Percentiles rank a stretch among this genome's conserved stretches.
Evolutionary conservation across 2,113 vertebrate species (phyloP).

Genomic region (Alectura lathami): DNA sequence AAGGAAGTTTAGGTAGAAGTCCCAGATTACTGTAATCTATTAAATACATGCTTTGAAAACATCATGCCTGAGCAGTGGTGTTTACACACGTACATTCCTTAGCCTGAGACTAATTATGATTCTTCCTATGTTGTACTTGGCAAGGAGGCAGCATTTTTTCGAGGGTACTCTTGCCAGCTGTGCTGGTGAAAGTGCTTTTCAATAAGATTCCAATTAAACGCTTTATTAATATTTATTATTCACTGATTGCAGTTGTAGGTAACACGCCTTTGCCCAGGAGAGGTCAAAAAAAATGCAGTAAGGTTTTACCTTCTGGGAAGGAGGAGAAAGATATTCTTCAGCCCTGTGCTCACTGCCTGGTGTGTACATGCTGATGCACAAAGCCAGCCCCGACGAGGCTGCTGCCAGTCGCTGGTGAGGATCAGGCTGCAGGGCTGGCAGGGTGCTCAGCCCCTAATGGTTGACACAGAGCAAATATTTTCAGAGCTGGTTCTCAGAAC

Average conservation of each 20-base stretch:
- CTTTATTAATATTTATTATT: conserved; percentile 59
- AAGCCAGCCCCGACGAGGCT: too few relatives aligned
- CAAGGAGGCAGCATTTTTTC: conserved; percentile 17
- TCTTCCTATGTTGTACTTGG: conserved; percentile 30
- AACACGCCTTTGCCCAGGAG: background rate
- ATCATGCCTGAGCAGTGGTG: background rate
- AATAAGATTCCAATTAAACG: background rate
- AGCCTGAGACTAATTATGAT: background rate
- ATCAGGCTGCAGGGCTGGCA: background rate
- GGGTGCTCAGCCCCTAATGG: background rate
- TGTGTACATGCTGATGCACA: too few relatives aligned
- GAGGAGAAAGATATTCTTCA: fast-evolving
- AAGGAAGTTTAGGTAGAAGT: background rate
- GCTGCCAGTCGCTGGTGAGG: too few relatives aligned
- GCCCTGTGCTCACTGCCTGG: background rate
- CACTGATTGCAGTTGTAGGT: background rate
- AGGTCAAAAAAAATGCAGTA: background rate
- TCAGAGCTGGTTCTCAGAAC: background rate
- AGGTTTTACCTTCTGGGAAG: background rate
- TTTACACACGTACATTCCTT: background rate
- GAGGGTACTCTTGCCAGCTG: conserved; percentile 1
- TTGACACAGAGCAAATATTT: background rate
- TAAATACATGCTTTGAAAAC: background rate
- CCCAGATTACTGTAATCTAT: background rate
- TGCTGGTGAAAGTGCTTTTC: conserved; percentile 21